Evolutionary conservation across 2,888 invertebrate species (phyloP), one percentile per base, ranked within the genome.

Genomic region (Trilocha varians): DNA sequence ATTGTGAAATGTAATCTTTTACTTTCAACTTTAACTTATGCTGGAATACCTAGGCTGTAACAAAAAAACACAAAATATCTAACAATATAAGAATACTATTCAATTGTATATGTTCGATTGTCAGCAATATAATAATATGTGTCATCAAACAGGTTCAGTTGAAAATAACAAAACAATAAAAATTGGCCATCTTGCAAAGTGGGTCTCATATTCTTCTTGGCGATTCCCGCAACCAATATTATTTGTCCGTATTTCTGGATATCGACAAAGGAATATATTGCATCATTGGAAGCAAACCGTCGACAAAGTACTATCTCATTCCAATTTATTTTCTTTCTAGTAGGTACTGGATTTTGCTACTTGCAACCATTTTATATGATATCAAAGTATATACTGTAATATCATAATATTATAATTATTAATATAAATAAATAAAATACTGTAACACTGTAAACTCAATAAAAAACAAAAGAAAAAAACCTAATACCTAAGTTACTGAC

Each of bases 171-270:
- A 25, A 25, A 25, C 25, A 25, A 25, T 9, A 18, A 25, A 25
- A 9, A n/a, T n/a, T n/a, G n/a, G 25, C 25, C 25, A 25, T 25
- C 25, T 25, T 25, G 6, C 8, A 25, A 25, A 25, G 2, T 25
- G 25, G 25, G 25, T 25, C 3, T 25, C 25, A 25, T 25, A 32
- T 16, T 38, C 32, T 36, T 41, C 32, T 36, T 41, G 36, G 38
- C 34, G 40, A 40, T 39, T 38, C 13, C 34, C 41, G 40, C 36
- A 36, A 43, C 39, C 48, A 48, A 51, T 49, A 46, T 49, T 46
- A 48, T 53, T 51, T 43, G 37, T 43, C 39, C 40, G 38, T 38
- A 38, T 40, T 36, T 46, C 38, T 43, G 16, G 38, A 25, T 40
- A 33, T 38, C 44, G 41, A 16, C 36, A 36, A 33, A 34, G 17